Percentiles rank a stretch among this genome's conserved stretches.
Conservation (phyloP, 1,140 invertebrate genomes). For the Cylas formicarius region DNA sequence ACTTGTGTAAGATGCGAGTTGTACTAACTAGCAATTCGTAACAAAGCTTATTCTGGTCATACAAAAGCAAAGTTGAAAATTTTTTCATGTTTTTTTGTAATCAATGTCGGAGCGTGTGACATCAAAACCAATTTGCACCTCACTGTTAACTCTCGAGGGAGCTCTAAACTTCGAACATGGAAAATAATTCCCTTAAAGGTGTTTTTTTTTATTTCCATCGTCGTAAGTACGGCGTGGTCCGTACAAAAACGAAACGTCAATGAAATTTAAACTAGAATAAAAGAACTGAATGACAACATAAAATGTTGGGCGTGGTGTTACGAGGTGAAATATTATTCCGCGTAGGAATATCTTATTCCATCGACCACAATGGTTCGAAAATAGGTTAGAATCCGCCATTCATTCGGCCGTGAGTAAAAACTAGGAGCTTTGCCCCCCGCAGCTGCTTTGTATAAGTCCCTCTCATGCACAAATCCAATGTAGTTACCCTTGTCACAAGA, state of each 20-base stretch:
- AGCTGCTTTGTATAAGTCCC: conserved; percentile 32
- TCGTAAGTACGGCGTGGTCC: too few species aligned
- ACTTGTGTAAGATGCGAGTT: too few species aligned
- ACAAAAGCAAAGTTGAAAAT: too few species aligned
- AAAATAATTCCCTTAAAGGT: too few species aligned
- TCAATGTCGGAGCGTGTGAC: too few species aligned
- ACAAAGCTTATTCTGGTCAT: too few species aligned
- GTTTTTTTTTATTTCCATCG: too few species aligned
- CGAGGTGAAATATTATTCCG: conserved; percentile 37
- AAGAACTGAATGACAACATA: conserved; percentile 35
- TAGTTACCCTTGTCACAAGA: conserved; percentile 20
- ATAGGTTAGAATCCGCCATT: conserved; percentile 35
- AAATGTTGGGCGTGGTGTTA: conserved; percentile 33
- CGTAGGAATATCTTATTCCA: conserved; percentile 38
- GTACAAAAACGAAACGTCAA: conserved; percentile 34
- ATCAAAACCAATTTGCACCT: too few species aligned
- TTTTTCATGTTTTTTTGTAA: too few species aligned
- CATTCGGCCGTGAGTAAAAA: conserved; percentile 37
- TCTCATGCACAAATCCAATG: conserved; percentile 15
- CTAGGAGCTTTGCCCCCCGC: conserved; percentile 37
- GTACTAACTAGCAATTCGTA: too few species aligned
- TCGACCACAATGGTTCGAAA: conserved; percentile 31
- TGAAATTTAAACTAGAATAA: conserved; percentile 31
- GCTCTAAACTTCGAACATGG: too few species aligned
- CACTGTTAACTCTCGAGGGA: too few species aligned